phyloP scores from a whole-genome alignment of 2,797 vertebrate species.

The Catamblyrhynchus diadema region DNA sequence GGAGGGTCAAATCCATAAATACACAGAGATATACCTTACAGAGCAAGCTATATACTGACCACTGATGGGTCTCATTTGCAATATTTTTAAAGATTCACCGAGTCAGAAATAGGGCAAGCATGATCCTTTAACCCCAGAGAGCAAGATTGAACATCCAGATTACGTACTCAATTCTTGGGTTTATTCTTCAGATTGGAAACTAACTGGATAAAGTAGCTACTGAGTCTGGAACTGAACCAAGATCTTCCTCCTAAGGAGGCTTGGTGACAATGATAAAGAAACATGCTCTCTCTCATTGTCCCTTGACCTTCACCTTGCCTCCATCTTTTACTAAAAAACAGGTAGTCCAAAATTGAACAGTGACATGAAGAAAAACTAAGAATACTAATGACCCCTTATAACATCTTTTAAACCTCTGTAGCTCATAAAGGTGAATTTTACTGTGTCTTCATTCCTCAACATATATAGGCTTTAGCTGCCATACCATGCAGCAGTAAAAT shows the following conservation, averaged over 20 bases:
- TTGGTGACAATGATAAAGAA: background rate
- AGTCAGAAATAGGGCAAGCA: background rate
- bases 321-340: background rate
- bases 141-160: background rate
- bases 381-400: background rate
- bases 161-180: background rate
- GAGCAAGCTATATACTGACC: background rate
- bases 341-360: background rate
- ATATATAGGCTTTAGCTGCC: background rate
- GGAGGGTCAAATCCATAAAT: background rate
- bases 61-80: background rate
- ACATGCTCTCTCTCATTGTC: rapidly evolving
- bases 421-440: background rate
- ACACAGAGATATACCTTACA: background rate
- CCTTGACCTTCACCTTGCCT: background rate
- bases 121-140: background rate
- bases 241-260: background rate
- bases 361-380: background rate
- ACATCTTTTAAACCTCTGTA: background rate
- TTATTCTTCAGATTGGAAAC: background rate
- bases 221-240: background rate
- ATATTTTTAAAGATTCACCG: background rate
- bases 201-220: background rate
- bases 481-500: background rate
- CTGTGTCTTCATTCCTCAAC: background rate